Evolutionary conservation across 2,888 invertebrate genomes (phyloP), one percentile per base, ranked within the genome.

Genomic region (Molorchus minor): DNA sequence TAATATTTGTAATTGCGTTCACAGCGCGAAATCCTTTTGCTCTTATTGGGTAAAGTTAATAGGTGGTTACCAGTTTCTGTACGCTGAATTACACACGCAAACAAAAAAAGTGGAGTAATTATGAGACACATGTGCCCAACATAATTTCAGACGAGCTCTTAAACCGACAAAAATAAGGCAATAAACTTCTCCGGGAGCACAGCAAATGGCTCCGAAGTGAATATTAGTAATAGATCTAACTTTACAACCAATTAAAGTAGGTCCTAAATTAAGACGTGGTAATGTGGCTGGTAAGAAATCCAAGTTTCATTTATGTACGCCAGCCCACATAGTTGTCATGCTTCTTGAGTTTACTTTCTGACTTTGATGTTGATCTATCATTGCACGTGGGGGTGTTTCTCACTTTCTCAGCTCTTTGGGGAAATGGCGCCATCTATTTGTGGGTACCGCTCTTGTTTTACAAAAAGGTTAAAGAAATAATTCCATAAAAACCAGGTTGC

Each of bases 61-160:
- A 68, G 70, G 71, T 71, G 72, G 71, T 61, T 64, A 63, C 61
- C 66, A 64, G 69, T 71, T 25, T 71, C 65, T 69, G 65, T 65
- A 64, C 63, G 44, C 63, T 66, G 71, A 71, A 73, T 72, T 72
- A 69, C 68, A 56, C 20, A 56, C 47, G 46, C 55, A 64, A 64
- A 64, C 56, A 43, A 55, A 56, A 56, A 65, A 61, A 62, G 45
- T 52, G 58, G 59, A 67, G 67, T 71, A 72, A 70, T 71, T 67
- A 65, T 63, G 65, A 65, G 70, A 70, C 71, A 72, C 72, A 72
- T 70, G 71, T 72, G 72, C 63, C 63, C 51, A 56, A 58, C 68
- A 65, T 69, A 67, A 68, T 70, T 70, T 66, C 64, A 56, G 64
- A 68, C 58, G 51, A 53, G 61, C 63, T 60, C 47, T 65, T 57